Evolutionary conservation across 2,888 invertebrate species (phyloP).

Genomic region (Ophioninae sp.): DNA sequence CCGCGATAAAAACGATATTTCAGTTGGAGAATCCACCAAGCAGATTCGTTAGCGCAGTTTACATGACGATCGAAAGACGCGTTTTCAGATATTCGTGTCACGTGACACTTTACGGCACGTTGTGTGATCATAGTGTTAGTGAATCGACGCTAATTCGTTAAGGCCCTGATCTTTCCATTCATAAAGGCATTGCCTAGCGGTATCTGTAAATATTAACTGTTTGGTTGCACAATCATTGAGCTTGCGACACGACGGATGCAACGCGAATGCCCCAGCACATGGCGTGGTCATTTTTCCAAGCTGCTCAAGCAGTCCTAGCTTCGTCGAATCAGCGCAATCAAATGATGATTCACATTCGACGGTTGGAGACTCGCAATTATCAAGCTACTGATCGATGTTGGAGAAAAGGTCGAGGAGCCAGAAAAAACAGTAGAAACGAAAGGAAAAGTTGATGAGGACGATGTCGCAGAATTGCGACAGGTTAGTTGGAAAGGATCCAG

Average conservation of each 20-base stretch:
- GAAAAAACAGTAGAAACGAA: background rate
- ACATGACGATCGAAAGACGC: background rate
- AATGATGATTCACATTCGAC: constrained; percentile 7
- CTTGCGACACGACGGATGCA: constrained; percentile 48
- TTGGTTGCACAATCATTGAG: constrained; percentile 41
- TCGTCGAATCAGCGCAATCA: constrained; percentile 30
- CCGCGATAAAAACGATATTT: no score
- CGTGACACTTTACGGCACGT: constrained; percentile 45
- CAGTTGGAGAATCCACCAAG: background rate
- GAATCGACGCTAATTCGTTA: constrained; percentile 53
- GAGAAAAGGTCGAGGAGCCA: background rate
- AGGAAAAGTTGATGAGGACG: background rate
- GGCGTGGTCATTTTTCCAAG: constrained; percentile 27
- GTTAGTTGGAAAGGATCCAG: background rate
- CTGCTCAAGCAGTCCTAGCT: constrained; percentile 25
- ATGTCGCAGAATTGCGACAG: background rate
- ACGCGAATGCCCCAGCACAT: constrained; percentile 8
- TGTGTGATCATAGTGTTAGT: constrained; percentile 52
- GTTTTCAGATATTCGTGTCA: constrained; percentile 18
- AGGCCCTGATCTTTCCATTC: constrained; percentile 49
- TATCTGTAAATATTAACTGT: constrained; percentile 8
- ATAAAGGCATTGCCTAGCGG: constrained; percentile 42
- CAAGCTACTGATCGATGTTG: background rate
- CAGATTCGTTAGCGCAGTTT: background rate
- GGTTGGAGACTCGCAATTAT: constrained; percentile 27